Conservation (phyloP, 2,888 invertebrate genomes). For the Pyralis farinalis region DNA sequence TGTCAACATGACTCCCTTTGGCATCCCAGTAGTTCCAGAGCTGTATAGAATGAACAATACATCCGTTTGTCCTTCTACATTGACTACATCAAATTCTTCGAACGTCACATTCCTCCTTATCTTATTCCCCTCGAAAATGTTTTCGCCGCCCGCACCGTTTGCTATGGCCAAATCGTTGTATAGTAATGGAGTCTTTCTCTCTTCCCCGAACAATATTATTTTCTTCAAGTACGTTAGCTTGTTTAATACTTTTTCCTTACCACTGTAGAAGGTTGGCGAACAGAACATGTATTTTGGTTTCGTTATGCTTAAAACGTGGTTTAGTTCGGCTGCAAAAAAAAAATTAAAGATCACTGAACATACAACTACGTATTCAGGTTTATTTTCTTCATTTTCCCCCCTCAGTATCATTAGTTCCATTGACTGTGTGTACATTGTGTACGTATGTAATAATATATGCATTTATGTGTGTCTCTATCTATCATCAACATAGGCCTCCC, state of each 20-base stretch:
- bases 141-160: background rate
- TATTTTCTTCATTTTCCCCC: too few species aligned
- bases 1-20: constrained; percentile 36
- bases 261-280: constrained; percentile 50
- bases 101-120: constrained; percentile 17
- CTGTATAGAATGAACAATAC: constrained; percentile 29
- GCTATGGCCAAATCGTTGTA: constrained; percentile 19
- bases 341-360: constrained; percentile 1
- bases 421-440: too few species aligned
- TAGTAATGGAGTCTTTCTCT: constrained; percentile 13
- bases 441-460: too few species aligned
- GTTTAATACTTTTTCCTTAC: constrained; percentile 24
- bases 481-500: too few species aligned
- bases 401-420: too few species aligned
- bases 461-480: too few species aligned
- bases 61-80: constrained; percentile 23
- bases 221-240: constrained; percentile 39
- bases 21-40: constrained; percentile 35
- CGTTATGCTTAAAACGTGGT: constrained; percentile 82
- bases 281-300: constrained; percentile 83
- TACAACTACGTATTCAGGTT: too few species aligned
- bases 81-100: constrained; percentile 21
- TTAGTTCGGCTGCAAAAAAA: constrained; percentile 77
- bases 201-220: constrained; percentile 81
- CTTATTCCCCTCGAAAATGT: constrained; percentile 15